phyloP scores from a whole-genome alignment of 1,140 invertebrate genomes.

The Caenorhabditis briggsae region DNA sequence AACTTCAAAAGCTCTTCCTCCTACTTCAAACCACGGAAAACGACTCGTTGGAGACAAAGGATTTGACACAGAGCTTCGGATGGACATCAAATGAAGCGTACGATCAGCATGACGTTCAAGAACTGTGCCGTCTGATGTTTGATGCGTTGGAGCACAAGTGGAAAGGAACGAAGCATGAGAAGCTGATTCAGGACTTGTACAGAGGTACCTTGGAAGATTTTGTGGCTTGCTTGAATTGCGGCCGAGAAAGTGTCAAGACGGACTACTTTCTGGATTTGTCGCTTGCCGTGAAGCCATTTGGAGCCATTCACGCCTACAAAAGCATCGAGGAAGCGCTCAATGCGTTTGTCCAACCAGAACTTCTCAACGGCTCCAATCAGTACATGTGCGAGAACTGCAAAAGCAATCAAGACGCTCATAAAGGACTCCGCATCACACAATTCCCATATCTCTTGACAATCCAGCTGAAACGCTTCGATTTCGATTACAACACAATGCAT shows the following conservation, averaged over 20 bases:
- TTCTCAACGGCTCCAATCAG: constrained; percentile 88
- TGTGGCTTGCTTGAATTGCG: constrained; percentile 90
- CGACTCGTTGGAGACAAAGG: constrained; percentile 86
- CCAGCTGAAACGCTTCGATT: constrained; percentile 91
- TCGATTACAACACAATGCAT: constrained; percentile 88
- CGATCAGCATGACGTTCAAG: constrained; percentile 94
- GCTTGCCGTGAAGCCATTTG: constrained; percentile 88
- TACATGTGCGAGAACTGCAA: constrained; percentile 91
- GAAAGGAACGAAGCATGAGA: constrained; percentile 86
- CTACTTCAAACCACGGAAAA: constrained; percentile 84
- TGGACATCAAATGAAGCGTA: constrained; percentile 91
- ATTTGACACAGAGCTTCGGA: constrained; percentile 89
- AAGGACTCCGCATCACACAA: constrained; percentile 87
- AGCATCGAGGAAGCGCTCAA: constrained; percentile 88
- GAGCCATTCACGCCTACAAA: constrained; percentile 85
- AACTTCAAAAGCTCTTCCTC: constrained; percentile 89
- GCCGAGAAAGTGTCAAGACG: constrained; percentile 86
- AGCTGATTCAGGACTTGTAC: constrained; percentile 87
- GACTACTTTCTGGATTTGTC: constrained; percentile 91
- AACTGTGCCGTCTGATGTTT: constrained; percentile 91
- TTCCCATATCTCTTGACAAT: constrained; percentile 91
- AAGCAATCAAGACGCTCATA: constrained; percentile 91
- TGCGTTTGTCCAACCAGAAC: constrained; percentile 89
- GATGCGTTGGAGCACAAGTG: constrained; percentile 90
- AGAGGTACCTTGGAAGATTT: constrained; percentile 90